Conservation (phyloP, 2,113 vertebrate genomes). For the Falco punctatus region DNA sequence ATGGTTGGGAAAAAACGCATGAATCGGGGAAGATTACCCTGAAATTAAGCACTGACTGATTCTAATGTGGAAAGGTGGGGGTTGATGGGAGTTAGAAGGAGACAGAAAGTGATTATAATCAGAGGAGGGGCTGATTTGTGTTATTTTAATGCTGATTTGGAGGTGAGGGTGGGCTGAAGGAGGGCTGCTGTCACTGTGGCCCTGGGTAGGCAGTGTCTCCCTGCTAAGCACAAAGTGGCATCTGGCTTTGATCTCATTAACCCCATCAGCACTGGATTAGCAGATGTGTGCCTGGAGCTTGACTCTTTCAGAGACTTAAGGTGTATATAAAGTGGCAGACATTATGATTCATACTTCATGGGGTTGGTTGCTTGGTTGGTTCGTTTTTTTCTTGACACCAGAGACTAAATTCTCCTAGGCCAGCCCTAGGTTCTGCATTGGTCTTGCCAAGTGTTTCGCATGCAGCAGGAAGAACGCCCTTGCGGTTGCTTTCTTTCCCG, state of each 20-base stretch:
- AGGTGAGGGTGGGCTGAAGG: not conserved
- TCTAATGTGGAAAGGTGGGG: not conserved
- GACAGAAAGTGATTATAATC: not conserved
- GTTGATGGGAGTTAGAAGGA: not conserved
- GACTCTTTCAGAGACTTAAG: not conserved
- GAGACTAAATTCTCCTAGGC: not conserved
- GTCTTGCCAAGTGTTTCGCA: rapidly evolving
- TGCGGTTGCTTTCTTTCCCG: not conserved
- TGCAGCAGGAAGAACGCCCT: not conserved
- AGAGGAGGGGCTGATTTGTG: not conserved
- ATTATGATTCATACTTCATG: not conserved
- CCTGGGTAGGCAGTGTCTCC: not conserved
- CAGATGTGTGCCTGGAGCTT: not conserved
- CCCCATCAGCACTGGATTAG: not conserved
- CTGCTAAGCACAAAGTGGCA: not conserved
- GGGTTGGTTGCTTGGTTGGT: not conserved
- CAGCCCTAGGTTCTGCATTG: not conserved
- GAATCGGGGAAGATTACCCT: not conserved
- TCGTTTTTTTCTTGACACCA: not conserved
- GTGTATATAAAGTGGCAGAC: not conserved
- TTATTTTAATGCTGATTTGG: constrained; percentile 4
- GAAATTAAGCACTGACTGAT: not conserved
- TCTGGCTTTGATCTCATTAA: constrained; percentile 47
- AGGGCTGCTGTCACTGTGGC: not conserved
- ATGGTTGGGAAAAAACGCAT: not conserved